Evolutionary conservation across 2,797 vertebrate genomes (phyloP).

Genomic region (Lacerta viridis): DNA sequence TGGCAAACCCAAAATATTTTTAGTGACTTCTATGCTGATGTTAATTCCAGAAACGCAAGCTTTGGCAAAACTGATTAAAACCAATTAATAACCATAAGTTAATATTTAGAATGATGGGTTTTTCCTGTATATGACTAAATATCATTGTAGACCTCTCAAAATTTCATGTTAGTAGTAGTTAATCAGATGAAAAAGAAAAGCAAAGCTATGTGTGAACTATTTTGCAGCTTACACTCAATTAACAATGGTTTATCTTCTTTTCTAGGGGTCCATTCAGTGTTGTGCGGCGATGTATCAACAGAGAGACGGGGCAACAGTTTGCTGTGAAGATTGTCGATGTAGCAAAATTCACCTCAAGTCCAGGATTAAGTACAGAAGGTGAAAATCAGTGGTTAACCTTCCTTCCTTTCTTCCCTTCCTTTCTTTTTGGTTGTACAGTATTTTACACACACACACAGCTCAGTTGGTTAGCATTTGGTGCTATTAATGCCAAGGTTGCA

Average conservation of each 20-base stretch:
- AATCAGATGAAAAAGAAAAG: background rate
- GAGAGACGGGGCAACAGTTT: conserved; percentile 98
- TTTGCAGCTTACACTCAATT: conserved; percentile 46
- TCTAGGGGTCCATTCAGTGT: conserved; percentile 97
- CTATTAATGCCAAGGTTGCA: no score
- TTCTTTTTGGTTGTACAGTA: conserved; percentile 56
- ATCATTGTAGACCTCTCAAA: conserved; percentile 6
- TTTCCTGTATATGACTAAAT: background rate
- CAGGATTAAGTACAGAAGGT: conserved; percentile 99
- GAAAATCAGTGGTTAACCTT: conserved; percentile 53
- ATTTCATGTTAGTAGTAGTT: background rate
- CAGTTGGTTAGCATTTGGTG: no score
- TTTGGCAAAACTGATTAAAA: background rate
- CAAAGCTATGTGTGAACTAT: background rate
- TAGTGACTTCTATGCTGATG: background rate
- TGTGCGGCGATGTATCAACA: conserved; percentile 98
- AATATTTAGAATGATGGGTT: background rate
- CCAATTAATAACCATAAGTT: background rate
- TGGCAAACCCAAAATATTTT: background rate
- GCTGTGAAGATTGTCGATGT: conserved; percentile 99
- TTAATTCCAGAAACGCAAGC: background rate
- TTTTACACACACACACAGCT: background rate
- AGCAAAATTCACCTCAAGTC: conserved; percentile 99
- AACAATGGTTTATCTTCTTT: conserved; percentile 49
- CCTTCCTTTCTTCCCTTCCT: background rate